Conservation (phyloP, 1,140 invertebrate genomes). For the Bombus superbus region DNA sequence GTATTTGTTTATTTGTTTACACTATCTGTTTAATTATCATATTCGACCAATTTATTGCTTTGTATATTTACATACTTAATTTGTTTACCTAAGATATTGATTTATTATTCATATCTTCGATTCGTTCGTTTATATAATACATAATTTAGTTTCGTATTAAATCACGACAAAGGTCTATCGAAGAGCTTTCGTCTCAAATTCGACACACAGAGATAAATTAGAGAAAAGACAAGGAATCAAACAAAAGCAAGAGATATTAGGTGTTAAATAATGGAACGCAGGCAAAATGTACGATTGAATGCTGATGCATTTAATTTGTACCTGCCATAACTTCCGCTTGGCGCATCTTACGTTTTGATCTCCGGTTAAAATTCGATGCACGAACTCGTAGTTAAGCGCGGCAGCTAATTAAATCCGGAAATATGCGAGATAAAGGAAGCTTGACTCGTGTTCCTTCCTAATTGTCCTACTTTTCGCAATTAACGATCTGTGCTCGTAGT, state of each 20-base stretch:
- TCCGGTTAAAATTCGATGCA: conserved; percentile 20
- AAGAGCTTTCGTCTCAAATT: not conserved
- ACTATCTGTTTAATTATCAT: too few species aligned
- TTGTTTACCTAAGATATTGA: not conserved
- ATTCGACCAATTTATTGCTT: too few species aligned
- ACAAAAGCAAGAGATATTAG: not conserved
- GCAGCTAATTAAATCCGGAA: conserved; percentile 36
- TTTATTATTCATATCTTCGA: too few species aligned
- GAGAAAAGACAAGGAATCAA: not conserved
- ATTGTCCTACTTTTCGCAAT: conserved; percentile 20
- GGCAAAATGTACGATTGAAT: not conserved
- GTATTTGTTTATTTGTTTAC: not conserved
- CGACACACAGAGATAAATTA: not conserved
- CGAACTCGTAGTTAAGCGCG: not conserved
- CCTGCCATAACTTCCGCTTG: not conserved
- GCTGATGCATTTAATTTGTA: not conserved
- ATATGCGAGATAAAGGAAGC: conserved; percentile 29
- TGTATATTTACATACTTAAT: not conserved
- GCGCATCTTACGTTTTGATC: not conserved
- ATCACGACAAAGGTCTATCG: too few species aligned
- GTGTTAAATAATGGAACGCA: not conserved
- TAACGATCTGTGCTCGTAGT: not conserved
- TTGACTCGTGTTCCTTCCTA: conserved; percentile 1
- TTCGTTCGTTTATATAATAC: not conserved
- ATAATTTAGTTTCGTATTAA: not conserved